These are phyloP conservation scores for Tenthredo scrophulariae DNA, from an alignment of 2,888 invertebrate genomes.

Conservation along the genomic window DNA sequence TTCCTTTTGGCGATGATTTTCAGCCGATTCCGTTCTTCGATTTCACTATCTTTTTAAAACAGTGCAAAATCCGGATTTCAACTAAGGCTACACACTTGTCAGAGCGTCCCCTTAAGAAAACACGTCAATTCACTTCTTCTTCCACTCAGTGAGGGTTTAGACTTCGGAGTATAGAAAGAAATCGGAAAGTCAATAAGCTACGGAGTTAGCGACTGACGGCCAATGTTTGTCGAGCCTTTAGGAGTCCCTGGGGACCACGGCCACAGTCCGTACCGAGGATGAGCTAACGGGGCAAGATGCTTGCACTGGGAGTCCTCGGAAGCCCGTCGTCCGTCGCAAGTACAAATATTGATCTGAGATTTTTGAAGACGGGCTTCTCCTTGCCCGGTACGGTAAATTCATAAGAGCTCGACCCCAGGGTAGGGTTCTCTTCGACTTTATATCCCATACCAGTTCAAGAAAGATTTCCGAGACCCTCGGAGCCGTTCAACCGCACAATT, in stretches of 20 bases:
- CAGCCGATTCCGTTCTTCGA: neutral
- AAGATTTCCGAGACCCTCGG: neutral
- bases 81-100: neutral
- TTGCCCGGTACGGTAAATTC: slow-evolving; percentile 53
- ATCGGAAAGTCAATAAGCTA: slow-evolving; percentile 60
- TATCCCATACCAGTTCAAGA: neutral
- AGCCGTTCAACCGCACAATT: neutral
- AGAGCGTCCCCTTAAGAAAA: neutral
- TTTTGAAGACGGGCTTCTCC: slow-evolving; percentile 48
- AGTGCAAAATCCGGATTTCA: neutral
- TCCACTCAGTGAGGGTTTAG: slow-evolving; percentile 34
- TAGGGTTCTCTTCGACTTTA: slow-evolving; percentile 1
- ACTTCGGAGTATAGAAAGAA: slow-evolving; percentile 27
- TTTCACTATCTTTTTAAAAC: neutral
- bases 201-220: slow-evolving; percentile 57
- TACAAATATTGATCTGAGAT: slow-evolving; percentile 66
- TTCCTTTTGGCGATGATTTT: neutral
- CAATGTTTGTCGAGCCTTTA: slow-evolving; percentile 64
- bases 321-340: slow-evolving; percentile 58
- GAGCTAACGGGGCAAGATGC: slow-evolving; percentile 28
- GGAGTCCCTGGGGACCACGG: slow-evolving; percentile 50
- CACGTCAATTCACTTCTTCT: slow-evolving; percentile 54
- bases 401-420: slow-evolving; percentile 51
- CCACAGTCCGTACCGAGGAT: slow-evolving; percentile 11
- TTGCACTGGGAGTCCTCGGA: slow-evolving; percentile 33